Percentiles rank a stretch among this genome's conserved stretches.
phyloP scores from a whole-genome alignment of 2,113 vertebrate species.

The Burhinus oedicnemus region DNA sequence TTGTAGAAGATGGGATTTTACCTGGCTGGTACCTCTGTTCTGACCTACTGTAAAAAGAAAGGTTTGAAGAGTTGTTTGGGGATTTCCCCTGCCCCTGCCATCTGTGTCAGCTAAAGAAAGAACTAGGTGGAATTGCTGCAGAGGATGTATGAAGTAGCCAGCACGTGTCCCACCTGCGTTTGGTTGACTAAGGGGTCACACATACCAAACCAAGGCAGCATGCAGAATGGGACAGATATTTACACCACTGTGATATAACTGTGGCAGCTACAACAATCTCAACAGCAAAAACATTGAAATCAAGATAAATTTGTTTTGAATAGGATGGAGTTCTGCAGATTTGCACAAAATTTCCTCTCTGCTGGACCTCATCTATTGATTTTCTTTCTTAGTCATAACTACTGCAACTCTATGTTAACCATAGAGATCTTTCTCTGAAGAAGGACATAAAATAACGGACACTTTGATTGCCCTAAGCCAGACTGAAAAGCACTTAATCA shows the following conservation, averaged over 20 bases:
- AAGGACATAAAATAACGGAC: neutral
- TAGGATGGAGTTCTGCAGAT: neutral
- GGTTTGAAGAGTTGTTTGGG: neutral
- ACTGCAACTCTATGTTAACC: neutral
- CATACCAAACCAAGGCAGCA: slow-evolving; percentile 15
- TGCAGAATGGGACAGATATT: slow-evolving; percentile 39
- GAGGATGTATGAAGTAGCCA: slow-evolving; percentile 45
- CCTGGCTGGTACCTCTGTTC: neutral
- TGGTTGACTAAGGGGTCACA: slow-evolving; percentile 15
- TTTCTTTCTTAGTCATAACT: neutral
- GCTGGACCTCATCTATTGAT: neutral
- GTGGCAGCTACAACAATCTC: neutral
- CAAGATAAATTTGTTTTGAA: neutral
- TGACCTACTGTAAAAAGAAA: neutral
- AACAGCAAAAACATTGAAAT: neutral
- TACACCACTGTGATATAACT: slow-evolving; percentile 12
- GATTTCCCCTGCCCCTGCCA: neutral
- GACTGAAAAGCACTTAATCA: neutral
- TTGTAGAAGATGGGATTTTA: neutral
- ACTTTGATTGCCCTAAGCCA: neutral
- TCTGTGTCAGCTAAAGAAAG: neutral
- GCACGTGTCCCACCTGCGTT: slow-evolving; percentile 13
- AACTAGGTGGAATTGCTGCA: slow-evolving; percentile 49
- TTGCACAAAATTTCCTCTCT: slow-evolving; percentile 26
- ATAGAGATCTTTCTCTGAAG: neutral